Conservation (phyloP, 2,113 vertebrate species). For the Onychostruthus taczanowskii region DNA sequence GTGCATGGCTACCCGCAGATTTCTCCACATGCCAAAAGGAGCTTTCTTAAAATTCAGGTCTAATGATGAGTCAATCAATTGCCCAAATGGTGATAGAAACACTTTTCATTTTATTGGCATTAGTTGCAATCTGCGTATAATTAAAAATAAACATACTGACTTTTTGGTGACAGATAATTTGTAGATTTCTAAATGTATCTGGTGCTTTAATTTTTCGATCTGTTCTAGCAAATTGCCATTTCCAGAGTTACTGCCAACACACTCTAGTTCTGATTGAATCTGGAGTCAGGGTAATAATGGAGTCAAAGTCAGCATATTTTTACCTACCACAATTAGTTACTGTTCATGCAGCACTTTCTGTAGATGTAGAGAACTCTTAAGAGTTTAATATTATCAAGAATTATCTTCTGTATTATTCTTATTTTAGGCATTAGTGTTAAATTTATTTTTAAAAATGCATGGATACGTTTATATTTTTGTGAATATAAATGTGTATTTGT, state of each 20-base stretch:
- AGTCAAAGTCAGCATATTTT: slow-evolving; percentile 44
- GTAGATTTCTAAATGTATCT: not conserved
- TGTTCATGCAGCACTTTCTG: not conserved
- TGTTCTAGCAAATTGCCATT: not conserved
- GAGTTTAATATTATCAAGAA: not conserved
- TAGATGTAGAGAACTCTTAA: not conserved
- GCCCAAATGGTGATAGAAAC: not conserved
- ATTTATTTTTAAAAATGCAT: not conserved
- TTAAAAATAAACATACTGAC: not conserved
- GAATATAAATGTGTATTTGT: not conserved
- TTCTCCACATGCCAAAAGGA: not conserved
- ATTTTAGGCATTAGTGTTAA: not conserved
- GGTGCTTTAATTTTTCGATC: not conserved
- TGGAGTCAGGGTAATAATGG: slow-evolving; percentile 1
- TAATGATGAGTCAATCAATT: not conserved
- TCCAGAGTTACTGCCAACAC: not conserved
- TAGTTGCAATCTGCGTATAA: not conserved
- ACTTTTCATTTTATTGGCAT: not conserved
- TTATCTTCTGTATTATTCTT: not conserved
- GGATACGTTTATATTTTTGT: not conserved
- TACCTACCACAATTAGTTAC: slow-evolving; percentile 1
- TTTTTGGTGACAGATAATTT: not conserved
- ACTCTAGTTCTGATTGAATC: not conserved
- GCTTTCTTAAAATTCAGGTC: not conserved
- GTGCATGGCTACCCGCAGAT: not conserved